Conservation (phyloP, 2,113 vertebrate genomes). For the Sturnus vulgaris region DNA sequence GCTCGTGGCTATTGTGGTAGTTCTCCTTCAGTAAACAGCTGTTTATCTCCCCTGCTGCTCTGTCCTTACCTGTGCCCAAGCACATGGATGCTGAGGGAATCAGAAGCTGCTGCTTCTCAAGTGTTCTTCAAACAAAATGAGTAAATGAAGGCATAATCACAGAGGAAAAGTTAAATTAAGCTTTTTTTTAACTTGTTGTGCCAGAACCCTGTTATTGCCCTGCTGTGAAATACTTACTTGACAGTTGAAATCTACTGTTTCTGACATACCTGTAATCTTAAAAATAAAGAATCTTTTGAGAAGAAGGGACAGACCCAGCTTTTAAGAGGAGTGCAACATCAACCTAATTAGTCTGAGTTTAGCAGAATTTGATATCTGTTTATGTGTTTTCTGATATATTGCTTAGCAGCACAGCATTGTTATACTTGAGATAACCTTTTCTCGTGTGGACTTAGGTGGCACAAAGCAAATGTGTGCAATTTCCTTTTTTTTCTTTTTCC, state of each 20-base stretch:
- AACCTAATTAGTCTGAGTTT: neutral
- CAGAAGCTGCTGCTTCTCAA: neutral
- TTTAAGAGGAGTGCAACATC: neutral
- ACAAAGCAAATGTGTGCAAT: neutral
- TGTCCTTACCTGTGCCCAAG: neutral
- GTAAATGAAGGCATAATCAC: neutral
- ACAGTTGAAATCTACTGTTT: neutral
- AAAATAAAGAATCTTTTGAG: neutral
- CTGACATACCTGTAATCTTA: neutral
- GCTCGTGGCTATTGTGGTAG: accelerated
- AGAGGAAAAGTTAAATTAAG: neutral
- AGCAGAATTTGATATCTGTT: neutral
- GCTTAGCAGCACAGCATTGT: neutral
- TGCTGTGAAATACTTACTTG: neutral
- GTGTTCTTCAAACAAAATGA: neutral
- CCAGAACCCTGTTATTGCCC: neutral
- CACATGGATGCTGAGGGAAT: neutral
- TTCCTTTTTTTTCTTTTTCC: neutral
- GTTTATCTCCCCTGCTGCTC: neutral
- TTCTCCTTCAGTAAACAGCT: neutral
- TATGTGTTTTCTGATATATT: neutral
- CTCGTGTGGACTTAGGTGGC: neutral
- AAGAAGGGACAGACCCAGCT: neutral
- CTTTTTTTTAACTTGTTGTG: neutral
- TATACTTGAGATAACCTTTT: neutral